A percentile compares a stretch with the other conserved stretches of the same genome.
Conservation (phyloP, 2,888 invertebrate genomes). For the Liodrosophila aerea region DNA sequence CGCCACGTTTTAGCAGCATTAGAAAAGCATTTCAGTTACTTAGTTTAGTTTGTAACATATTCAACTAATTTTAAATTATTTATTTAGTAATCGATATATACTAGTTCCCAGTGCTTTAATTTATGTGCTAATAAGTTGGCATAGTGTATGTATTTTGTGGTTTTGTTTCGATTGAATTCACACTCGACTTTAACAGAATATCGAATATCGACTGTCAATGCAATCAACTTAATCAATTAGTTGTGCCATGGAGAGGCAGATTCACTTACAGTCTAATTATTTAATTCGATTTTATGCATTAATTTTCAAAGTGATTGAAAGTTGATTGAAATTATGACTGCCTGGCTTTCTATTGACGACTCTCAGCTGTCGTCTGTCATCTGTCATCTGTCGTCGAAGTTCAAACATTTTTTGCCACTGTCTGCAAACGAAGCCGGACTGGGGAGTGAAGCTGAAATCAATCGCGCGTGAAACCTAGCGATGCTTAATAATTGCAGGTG, state of each 20-base stretch:
- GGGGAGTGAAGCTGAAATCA: slow-evolving; percentile 63
- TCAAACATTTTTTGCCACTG: slow-evolving; percentile 30
- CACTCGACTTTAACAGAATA: slow-evolving; percentile 15
- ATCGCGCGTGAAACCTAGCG: slow-evolving; percentile 54
- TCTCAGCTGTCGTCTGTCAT: slow-evolving; percentile 2
- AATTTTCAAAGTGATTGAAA: slow-evolving; percentile 45
- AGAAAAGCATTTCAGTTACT: not conserved
- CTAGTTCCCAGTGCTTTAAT: too few species aligned
- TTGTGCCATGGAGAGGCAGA: slow-evolving; percentile 28
- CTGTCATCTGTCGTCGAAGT: slow-evolving; percentile 7
- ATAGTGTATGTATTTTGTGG: too few species aligned
- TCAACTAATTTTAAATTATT: too few species aligned
- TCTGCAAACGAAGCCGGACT: slow-evolving; percentile 31
- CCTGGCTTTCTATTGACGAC: slow-evolving; percentile 2
- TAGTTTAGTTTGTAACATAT: not conserved
- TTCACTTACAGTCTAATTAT: slow-evolving; percentile 60
- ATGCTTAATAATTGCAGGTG: slow-evolving; percentile 64
- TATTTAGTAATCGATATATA: too few species aligned
- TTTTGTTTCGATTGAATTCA: slow-evolving; percentile 15
- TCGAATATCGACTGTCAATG: slow-evolving; percentile 50
- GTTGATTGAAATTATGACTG: slow-evolving; percentile 11
- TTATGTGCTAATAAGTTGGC: too few species aligned
- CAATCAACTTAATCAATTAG: slow-evolving; percentile 73
- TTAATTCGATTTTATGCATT: slow-evolving; percentile 63
- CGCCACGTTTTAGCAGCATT: slow-evolving; percentile 4